Evolutionary conservation across 1,140 invertebrate species (phyloP).

Genomic region (Mesaphorura yosii): DNA sequence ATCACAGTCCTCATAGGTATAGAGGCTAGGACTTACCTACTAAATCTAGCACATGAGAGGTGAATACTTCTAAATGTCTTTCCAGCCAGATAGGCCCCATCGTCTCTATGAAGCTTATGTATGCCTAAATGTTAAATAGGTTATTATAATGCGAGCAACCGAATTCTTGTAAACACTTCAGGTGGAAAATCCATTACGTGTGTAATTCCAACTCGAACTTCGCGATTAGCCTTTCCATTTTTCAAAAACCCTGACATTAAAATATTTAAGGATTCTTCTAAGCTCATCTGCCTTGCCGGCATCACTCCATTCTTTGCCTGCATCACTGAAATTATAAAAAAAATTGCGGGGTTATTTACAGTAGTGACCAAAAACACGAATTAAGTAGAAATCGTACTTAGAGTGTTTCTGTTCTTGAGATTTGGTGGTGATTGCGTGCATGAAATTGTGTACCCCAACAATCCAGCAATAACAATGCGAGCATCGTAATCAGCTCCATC

Average conservation of each 20-base stretch:
- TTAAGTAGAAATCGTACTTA: too few relatives aligned
- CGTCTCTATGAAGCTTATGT: conserved; percentile 84
- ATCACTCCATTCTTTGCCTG: too few relatives aligned
- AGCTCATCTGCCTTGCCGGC: conserved; percentile 48
- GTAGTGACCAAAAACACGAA: background rate
- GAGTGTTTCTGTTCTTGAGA: conserved; percentile 10
- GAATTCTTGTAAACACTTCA: background rate
- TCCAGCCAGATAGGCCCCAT: conserved; percentile 91
- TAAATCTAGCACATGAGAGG: conserved; percentile 81
- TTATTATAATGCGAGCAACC: background rate
- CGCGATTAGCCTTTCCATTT: conserved; percentile 76
- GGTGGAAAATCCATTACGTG: conserved; percentile 50
- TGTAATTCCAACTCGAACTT: conserved; percentile 89
- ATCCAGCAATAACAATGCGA: conserved; percentile 76
- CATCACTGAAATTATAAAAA: too few relatives aligned
- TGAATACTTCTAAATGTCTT: conserved; percentile 69
- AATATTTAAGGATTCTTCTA: conserved; percentile 84
- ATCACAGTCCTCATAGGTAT: too few relatives aligned
- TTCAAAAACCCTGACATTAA: conserved; percentile 93
- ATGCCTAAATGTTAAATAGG: conserved; percentile 53
- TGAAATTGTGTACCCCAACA: conserved; percentile 75
- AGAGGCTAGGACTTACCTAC: too few relatives aligned
- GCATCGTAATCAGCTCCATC: conserved; percentile 93
- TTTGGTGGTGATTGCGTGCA: conserved; percentile 52
- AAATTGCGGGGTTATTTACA: too few relatives aligned